These are phyloP conservation scores for Alethe diademata DNA, from an alignment of 2,113 vertebrate species.

Conservation along the genomic window DNA sequence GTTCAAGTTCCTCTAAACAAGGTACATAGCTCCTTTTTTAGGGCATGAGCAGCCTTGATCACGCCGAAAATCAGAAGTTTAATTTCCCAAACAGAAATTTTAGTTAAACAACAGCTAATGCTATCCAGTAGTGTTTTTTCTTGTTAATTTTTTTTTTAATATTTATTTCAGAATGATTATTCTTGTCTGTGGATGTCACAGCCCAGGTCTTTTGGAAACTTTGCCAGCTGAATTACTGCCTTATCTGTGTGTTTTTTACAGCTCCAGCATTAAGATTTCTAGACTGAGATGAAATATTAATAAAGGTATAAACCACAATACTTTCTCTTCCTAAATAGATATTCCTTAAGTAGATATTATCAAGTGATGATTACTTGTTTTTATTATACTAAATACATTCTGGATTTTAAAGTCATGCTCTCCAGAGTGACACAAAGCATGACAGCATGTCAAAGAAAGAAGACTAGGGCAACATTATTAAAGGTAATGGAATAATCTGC, in stretches of 20 bases:
- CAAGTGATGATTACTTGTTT: neutral
- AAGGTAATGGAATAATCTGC: neutral
- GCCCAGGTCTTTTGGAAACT: neutral
- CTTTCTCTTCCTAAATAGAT: neutral
- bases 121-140: fast-evolving
- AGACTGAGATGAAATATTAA: neutral
- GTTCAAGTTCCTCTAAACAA: neutral
- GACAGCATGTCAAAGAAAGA: neutral
- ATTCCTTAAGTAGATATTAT: neutral
- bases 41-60: neutral
- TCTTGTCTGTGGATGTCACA: neutral
- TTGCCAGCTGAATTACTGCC: neutral
- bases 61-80: neutral
- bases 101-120: neutral
- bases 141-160: neutral
- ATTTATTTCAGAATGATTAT: neutral
- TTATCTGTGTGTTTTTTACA: neutral
- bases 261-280: neutral
- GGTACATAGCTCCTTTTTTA: neutral
- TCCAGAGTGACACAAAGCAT: neutral
- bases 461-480: neutral
- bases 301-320: neutral
- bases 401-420: neutral
- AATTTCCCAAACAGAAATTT: neutral
- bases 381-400: neutral